Percentiles rank a stretch among this genome's conserved stretches.
Conservation (phyloP, 2,888 invertebrate genomes). For the Neoitamus cyanurus region DNA sequence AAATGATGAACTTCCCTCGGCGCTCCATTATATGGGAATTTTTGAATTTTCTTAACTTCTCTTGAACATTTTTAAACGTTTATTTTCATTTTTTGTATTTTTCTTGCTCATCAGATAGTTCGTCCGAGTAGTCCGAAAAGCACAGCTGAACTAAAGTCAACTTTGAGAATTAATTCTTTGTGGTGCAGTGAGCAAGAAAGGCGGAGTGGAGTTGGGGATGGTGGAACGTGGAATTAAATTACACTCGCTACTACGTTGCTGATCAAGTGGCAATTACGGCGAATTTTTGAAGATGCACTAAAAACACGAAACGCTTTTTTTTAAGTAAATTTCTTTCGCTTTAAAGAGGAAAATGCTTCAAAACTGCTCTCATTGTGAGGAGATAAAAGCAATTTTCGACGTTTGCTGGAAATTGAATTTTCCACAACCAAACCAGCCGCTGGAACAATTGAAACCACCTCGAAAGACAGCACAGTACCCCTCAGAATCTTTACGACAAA, state of each 20-base stretch:
- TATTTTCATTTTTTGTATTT: neutral
- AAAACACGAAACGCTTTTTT: neutral
- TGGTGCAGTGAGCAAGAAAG: neutral
- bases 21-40: neutral
- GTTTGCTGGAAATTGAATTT: neutral
- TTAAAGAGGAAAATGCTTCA: neutral
- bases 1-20: constrained; percentile 2
- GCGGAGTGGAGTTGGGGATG: neutral
- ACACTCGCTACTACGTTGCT: neutral
- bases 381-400: neutral
- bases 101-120: neutral
- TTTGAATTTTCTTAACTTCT: neutral
- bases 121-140: neutral
- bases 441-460: neutral
- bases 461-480: neutral
- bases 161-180: neutral
- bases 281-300: neutral
- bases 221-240: neutral
- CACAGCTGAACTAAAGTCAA: neutral
- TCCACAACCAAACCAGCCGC: neutral
- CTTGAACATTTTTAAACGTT: neutral
- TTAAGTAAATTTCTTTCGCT: neutral
- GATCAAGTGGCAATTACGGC: neutral
- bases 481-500: neutral
- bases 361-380: neutral